A percentile compares a stretch with the other conserved stretches of the same genome.
phyloP scores from a whole-genome alignment of 2,113 vertebrate species.

The Melozone crissalis region DNA sequence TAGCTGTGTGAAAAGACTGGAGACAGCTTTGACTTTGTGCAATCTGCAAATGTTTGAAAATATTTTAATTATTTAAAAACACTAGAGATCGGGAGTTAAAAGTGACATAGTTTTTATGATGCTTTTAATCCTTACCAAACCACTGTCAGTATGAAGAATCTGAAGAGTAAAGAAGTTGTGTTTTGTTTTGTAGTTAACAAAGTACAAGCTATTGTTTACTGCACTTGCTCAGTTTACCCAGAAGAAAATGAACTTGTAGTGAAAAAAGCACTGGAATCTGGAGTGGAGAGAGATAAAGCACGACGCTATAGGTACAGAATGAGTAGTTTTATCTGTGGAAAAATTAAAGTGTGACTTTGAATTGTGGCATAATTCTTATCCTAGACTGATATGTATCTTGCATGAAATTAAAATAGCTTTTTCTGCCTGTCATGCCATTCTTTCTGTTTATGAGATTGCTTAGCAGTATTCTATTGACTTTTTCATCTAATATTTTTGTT shows the following conservation, averaged over 20 bases:
- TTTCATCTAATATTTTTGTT: not conserved
- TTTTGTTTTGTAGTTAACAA: slow-evolving; percentile 77
- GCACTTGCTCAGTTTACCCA: slow-evolving; percentile 83
- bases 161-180: not conserved
- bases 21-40: not conserved
- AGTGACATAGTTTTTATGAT: not conserved
- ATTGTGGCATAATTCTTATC: not conserved
- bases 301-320: slow-evolving; percentile 80
- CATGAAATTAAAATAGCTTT: not conserved
- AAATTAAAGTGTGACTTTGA: not conserved
- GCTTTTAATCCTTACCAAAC: not conserved
- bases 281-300: slow-evolving; percentile 63
- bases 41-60: not conserved
- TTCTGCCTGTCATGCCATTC: not conserved
- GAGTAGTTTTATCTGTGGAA: not conserved
- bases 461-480: not conserved
- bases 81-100: not conserved
- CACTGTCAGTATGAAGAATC: not conserved
- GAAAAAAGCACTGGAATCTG: slow-evolving; percentile 76
- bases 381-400: not conserved
- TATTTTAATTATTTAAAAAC: not conserved
- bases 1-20: not conserved
- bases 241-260: slow-evolving; percentile 89
- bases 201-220: slow-evolving; percentile 84
- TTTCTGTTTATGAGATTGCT: not conserved